These are phyloP conservation scores for Deroplatys truncata DNA, from an alignment of 2,888 invertebrate genomes.

Conservation along the genomic window DNA sequence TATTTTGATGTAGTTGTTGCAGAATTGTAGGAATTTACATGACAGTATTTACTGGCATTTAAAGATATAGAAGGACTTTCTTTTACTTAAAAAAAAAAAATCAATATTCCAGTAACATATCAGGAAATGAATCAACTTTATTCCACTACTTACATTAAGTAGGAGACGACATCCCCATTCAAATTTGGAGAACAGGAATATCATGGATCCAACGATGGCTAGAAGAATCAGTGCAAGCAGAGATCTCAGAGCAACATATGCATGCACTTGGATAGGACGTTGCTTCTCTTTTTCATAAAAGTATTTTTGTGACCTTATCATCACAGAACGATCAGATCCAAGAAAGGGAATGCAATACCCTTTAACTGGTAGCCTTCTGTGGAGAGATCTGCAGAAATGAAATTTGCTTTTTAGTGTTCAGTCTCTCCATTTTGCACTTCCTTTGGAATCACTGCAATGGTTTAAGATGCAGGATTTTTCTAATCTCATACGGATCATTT, in stretches of 20 bases:
- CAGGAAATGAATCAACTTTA: too few species aligned
- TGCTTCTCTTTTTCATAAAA: conserved; percentile 62
- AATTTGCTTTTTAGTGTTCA: background rate
- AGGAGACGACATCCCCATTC: conserved; percentile 60
- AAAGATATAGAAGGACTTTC: too few species aligned
- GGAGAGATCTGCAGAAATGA: conserved; percentile 48
- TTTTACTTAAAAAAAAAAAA: too few species aligned
- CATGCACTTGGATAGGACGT: conserved; percentile 73
- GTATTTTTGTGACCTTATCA: conserved; percentile 74
- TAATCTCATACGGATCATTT: too few species aligned
- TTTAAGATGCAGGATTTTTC: too few species aligned
- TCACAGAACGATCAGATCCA: conserved; percentile 78
- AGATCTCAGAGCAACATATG: conserved; percentile 64
- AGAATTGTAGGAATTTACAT: too few species aligned
- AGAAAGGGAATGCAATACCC: conserved; percentile 73
- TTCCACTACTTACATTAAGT: conserved; percentile 49
- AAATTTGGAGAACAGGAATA: conserved; percentile 59
- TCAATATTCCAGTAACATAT: too few species aligned
- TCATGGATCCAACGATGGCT: conserved; percentile 55
- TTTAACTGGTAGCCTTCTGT: conserved; percentile 44
- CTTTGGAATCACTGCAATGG: too few species aligned
- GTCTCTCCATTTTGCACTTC: too few species aligned
- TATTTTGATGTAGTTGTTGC: too few species aligned
- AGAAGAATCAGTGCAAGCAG: conserved; percentile 50
- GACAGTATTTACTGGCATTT: too few species aligned